Conservation (phyloP, 1,140 invertebrate species). For the Drosophila pruinosa region DNA sequence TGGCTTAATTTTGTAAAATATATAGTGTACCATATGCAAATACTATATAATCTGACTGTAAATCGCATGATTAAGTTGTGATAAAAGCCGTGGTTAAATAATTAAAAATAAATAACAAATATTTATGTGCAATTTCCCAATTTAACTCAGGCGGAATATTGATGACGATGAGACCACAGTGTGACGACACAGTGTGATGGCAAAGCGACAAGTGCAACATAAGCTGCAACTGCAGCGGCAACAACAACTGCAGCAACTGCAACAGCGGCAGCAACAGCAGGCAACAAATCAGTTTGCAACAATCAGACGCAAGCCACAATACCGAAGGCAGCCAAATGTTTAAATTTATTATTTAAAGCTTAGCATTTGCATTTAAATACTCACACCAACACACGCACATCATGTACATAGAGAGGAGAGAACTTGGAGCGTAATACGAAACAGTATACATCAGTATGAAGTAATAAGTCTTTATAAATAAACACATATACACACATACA, state of each 20-base stretch:
- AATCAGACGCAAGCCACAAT: slow-evolving; percentile 66
- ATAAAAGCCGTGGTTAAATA: slow-evolving; percentile 1
- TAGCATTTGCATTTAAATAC: slow-evolving; percentile 12
- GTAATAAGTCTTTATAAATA: slow-evolving; percentile 22
- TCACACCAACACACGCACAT: background rate
- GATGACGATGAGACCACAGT: slow-evolving; percentile 83
- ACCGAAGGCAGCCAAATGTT: slow-evolving; percentile 50
- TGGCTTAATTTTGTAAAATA: background rate
- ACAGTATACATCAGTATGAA: slow-evolving; percentile 4
- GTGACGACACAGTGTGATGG: slow-evolving; percentile 68
- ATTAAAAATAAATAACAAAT: slow-evolving; percentile 5
- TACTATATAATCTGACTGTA: background rate
- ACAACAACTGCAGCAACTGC: slow-evolving; percentile 37
- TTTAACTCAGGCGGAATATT: slow-evolving; percentile 80
- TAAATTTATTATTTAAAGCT: slow-evolving; percentile 20
- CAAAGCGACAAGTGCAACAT: slow-evolving; percentile 29
- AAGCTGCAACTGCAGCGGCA: slow-evolving; percentile 17
- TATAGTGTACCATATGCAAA: background rate
- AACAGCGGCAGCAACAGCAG: slow-evolving; percentile 38
- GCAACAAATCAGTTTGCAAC: slow-evolving; percentile 62
- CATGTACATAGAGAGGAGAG: slow-evolving; percentile 11
- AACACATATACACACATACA: slow-evolving; percentile 19
- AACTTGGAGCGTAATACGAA: slow-evolving; percentile 5
- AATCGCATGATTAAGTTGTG: slow-evolving; percentile 10
- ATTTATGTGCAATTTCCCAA: background rate